These are phyloP conservation scores for Psittacus erithacus DNA, from an alignment of 2,113 vertebrate genomes.

Conservation along the genomic window DNA sequence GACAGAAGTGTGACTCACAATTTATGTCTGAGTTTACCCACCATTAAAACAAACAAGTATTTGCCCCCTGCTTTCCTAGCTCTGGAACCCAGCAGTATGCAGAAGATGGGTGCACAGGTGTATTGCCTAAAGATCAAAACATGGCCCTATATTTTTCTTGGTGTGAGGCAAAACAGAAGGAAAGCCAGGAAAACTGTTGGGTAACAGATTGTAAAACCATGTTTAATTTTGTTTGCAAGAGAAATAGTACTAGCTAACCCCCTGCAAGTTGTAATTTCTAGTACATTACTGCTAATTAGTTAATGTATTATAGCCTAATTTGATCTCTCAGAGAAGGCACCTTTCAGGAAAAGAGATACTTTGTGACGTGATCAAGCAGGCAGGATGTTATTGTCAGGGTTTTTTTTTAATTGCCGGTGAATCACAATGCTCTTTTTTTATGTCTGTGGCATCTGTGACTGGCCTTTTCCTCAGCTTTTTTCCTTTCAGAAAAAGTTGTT, in stretches of 20 bases:
- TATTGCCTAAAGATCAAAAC: constrained; percentile 16
- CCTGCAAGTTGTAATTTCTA: neutral
- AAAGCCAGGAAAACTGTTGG: neutral
- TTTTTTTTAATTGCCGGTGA: neutral
- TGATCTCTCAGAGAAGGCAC: neutral
- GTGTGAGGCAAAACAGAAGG: constrained; percentile 30
- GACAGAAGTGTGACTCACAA: neutral
- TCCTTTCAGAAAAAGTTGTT: neutral
- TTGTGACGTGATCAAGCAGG: neutral
- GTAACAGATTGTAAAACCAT: constrained; percentile 41
- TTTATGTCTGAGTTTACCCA: neutral
- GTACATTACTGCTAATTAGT: constrained; percentile 30
- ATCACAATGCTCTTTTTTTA: neutral
- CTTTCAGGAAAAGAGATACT: neutral
- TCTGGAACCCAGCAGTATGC: neutral
- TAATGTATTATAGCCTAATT: neutral
- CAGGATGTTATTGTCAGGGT: neutral
- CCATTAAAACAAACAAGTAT: neutral
- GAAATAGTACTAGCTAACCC: constrained; percentile 2
- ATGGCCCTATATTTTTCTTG: neutral
- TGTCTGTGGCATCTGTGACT: neutral
- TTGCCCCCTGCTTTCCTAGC: neutral
- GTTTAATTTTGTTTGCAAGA: constrained; percentile 34
- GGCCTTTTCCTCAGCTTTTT: neutral
- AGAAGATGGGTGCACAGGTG: neutral